Percentiles rank a stretch among this genome's conserved stretches.
Evolutionary conservation across 2,888 invertebrate genomes (phyloP).

Genomic region (Muschampia plurimacula): DNA sequence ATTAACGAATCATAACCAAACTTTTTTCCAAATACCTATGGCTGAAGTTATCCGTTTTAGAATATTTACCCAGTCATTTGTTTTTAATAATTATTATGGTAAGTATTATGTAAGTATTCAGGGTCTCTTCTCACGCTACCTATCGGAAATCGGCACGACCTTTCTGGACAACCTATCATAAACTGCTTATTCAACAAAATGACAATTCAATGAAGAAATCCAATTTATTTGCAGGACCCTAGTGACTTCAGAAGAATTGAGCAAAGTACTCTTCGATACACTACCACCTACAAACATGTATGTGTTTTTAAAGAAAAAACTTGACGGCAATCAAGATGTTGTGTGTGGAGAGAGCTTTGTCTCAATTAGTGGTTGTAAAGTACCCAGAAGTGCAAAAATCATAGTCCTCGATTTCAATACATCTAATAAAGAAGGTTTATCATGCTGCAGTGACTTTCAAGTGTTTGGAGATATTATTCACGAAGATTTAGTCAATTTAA

Average conservation of each 20-base stretch:
- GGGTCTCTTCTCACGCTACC: too few relatives aligned
- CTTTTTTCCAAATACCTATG: too few relatives aligned
- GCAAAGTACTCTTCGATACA: constrained; percentile 69
- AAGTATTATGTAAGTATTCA: too few relatives aligned
- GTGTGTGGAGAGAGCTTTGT: constrained; percentile 69
- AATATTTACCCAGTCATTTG: too few relatives aligned
- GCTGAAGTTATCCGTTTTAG: too few relatives aligned
- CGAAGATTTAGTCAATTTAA: constrained; percentile 53
- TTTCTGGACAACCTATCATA: too few relatives aligned
- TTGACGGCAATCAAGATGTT: constrained; percentile 52
- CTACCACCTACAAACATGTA: constrained; percentile 79
- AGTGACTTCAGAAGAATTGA: constrained; percentile 75
- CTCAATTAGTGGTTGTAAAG: constrained; percentile 64
- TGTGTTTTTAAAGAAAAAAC: constrained; percentile 76
- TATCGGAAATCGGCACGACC: too few relatives aligned
- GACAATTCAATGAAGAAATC: not conserved
- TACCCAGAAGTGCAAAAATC: constrained; percentile 70
- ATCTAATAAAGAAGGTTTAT: constrained; percentile 55
- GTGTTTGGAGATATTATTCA: constrained; percentile 71
- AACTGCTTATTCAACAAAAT: too few relatives aligned
- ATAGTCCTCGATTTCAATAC: constrained; percentile 70
- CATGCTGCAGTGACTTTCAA: constrained; percentile 73
- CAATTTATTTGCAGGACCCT: constrained; percentile 66
- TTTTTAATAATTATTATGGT: too few relatives aligned
- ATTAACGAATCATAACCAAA: too few relatives aligned